phyloP scores from a whole-genome alignment of 2,113 vertebrate genomes.

The Callopanchax toddi region DNA sequence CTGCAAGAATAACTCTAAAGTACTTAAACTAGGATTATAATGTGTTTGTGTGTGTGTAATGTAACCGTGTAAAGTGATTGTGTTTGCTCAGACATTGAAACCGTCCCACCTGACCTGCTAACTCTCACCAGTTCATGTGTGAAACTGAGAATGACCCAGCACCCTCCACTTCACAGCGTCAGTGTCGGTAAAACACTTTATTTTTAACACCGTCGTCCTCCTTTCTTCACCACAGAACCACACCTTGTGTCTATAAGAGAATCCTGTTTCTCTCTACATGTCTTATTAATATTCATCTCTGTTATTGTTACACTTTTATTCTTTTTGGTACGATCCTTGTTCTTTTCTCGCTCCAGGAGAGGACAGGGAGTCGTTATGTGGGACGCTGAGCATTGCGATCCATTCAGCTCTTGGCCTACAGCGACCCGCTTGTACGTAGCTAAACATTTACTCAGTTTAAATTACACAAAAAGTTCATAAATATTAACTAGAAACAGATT shows the following conservation, averaged over 20 bases:
- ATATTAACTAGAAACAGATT: neutral
- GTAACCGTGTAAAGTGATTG: neutral
- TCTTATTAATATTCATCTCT: neutral
- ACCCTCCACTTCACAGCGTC: conserved; percentile 67
- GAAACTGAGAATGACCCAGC: conserved; percentile 82
- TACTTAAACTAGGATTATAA: no score
- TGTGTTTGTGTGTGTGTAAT: neutral
- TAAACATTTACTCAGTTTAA: neutral
- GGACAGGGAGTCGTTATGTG: conserved; percentile 56
- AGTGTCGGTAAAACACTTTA: conserved; percentile 42
- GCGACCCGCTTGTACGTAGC: conserved; percentile 69
- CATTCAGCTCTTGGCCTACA: conserved; percentile 74
- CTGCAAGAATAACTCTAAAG: no score
- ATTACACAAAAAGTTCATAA: neutral
- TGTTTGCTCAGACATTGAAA: conserved; percentile 70
- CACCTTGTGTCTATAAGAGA: conserved; percentile 17
- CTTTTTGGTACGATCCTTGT: conserved; percentile 3
- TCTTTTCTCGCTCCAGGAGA: conserved; percentile 33
- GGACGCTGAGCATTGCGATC: conserved; percentile 73
- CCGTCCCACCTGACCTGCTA: conserved; percentile 78
- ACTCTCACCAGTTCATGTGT: conserved; percentile 78
- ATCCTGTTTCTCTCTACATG: no score
- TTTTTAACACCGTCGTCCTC: neutral
- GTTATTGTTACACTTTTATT: neutral
- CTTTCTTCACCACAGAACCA: conserved; percentile 1